Base-by-base conservation (phyloP, 2,888 invertebrate genomes). In the Plemyria rubiginata region DNA sequence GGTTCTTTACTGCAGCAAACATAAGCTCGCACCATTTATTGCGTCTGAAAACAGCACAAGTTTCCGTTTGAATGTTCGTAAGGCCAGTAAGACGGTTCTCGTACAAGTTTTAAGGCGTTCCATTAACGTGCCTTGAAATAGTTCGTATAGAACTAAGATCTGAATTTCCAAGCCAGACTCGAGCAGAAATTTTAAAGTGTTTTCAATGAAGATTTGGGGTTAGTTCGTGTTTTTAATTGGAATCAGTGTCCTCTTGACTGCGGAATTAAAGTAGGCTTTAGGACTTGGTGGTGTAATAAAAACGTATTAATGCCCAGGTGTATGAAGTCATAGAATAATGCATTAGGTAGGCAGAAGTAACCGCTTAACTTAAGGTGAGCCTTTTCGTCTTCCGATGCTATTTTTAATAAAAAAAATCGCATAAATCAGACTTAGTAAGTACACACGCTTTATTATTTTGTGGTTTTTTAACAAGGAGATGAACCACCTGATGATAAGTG, bases 11-110 rank as follows among this genome's bases (percentile, higher is more conserved):
- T 78, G 79, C 77, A 78, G 79, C 77, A 77, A 79, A 77, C 74
- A 81, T 79, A 74, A 82, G 80, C 84, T 87, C 87, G 85, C 80
- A 76, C 84, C 88, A 88, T 89, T 90, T 89, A 90, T 88, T 87
- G 89, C 87, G 81, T 81, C 81, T 78, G 76, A 79, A 83, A 84
- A 87, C 82, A 81, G 86, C 81, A 75, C 81, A 88, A 90, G 85
- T 89, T 89, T 88, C 84, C 77, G 78, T 76, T 78, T 73, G 72
- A 78, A 81, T 74, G 81, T 77, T 78, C 81, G 77, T 76, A 79
- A 81, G 82, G 80, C 78, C 71, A 79, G 72, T 70, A 79, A 82
- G 82, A 86, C 85, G 83, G 81, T 86, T 86, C 84, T 87, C 85
- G 85, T 86, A 85, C 84, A 87, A 90, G 85, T 89, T 90, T 87